Evolutionary conservation across 2,888 invertebrate species (phyloP), one percentile per base, ranked within the genome.

Genomic region (Tachina fera): DNA sequence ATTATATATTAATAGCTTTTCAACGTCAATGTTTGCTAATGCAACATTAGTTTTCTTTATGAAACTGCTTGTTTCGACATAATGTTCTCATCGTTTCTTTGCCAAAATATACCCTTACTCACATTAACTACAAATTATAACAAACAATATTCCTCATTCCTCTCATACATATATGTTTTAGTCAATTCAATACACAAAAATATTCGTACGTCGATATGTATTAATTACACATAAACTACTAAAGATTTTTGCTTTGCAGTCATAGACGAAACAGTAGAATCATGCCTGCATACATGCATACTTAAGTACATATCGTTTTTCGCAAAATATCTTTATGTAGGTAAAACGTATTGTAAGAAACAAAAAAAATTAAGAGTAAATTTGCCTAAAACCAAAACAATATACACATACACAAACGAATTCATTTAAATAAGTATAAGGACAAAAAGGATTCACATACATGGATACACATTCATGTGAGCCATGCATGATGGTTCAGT

Each of bases 1-100:
- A 74, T 85, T 78, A 74, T 71, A 78, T 78, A 78, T 78, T 82
- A 78, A 82, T 78, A 63, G 51, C 10, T 58, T 61, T 78, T 31
- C 49, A 84, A 81, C 51, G 67, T 72, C 47, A 81, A 72, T 13
- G 60, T 70, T 82, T 68, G 76, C 31, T 43, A 47, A 45, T 70
- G 63, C 70, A 56, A 56, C 68, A 70, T 82, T 68, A 74, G 60
- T 80, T 31, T 76, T 61, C 61, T 39, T 75, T n/a, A 61, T 61
- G 22, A 41, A 63, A 53, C 41, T 56, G 63, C 53, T 82, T 70
- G 68, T 47, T 76, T 76, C 49, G 76, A 53, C 72, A 56, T 68
- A 74, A 77, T 77, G 56, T 56, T 31, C 71, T 81, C 77, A 77
- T 77, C 72, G 81, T 53, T 60, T 61, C 39, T 47, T 31, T 71